phyloP scores from a whole-genome alignment of 2,113 vertebrate species.

The Cephalopterus ornatus region DNA sequence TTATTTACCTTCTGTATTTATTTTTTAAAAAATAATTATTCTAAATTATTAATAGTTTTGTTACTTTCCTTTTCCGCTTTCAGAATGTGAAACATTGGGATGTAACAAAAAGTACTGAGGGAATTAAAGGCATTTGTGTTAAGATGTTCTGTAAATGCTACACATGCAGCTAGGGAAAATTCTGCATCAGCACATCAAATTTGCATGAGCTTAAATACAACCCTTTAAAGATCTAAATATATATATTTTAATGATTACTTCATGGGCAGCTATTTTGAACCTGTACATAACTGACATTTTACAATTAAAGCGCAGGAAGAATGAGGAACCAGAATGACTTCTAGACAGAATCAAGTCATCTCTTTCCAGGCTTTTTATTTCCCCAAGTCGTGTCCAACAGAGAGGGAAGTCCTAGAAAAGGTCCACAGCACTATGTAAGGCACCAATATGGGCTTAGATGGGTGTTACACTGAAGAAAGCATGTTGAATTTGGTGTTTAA shows the following conservation, averaged over 20 bases:
- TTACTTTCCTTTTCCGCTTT: background rate
- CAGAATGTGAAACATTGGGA: background rate
- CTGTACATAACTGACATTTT: background rate
- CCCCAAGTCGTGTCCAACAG: background rate
- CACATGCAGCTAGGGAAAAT: too few species aligned
- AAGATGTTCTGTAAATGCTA: background rate
- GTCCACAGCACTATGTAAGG: background rate
- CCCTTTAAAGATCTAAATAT: background rate
- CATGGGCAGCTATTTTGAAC: background rate
- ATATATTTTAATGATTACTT: background rate
- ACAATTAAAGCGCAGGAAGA: background rate
- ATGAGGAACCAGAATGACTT: background rate
- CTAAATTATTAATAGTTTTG: background rate
- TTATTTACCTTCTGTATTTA: background rate
- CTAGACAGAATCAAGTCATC: background rate
- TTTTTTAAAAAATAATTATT: background rate
- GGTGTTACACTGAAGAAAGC: background rate
- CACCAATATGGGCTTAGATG: background rate
- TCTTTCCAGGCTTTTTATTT: background rate
- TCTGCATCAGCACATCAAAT: background rate
- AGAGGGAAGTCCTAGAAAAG: background rate
- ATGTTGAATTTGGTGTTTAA: background rate
- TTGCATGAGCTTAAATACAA: background rate
- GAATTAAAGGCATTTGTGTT: background rate
- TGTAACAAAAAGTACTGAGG: background rate